Base-by-base conservation (phyloP, 2,797 vertebrate genomes). In the Sandelia bainsii region DNA sequence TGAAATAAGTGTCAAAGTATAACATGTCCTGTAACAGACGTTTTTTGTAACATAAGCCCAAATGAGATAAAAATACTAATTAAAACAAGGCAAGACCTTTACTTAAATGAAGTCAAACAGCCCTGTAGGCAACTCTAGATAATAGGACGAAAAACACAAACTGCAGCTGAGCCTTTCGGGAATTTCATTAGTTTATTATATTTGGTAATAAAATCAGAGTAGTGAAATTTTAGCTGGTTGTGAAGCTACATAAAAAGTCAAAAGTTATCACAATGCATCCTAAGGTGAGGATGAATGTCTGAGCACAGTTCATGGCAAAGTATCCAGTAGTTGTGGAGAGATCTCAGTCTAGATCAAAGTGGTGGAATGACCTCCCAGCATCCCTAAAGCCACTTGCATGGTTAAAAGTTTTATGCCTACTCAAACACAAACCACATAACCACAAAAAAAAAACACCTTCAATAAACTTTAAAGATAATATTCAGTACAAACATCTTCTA, bases 401-500 rank as follows among this genome's bases (percentile, higher is more conserved):
- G 59, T 14, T 19, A 42, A 12, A 51, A 13, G 59, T 65, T 1
- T 53, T 11, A 59, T 59, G 23, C 20, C 68, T 57, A 70, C 70
- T 50, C 50, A 9, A n/a, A n/a, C 58, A 76, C 57, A 20, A 77
- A 68, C 58, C 25, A 44, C 20, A 52, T 68, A 63, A 56, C 34
- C 3, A n/a, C 27, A 34, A 65, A 75, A 62, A 13, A 58, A 27
- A 69, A 67, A 66, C 53, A 75, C 72, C 16, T 76, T 62, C 9
- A 58, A 63, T 0, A 60, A 20, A 34, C 2, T 63, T 56, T 17
- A 53, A 48, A 54, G 32, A 75, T 69, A 49, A 16, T 23, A 48
- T n/a, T 75, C 19, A 50, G 34, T 50, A 3, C 54, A 58, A 77
- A 29, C 68, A 73, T 61, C 57, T 77, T 76, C 50, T 13, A 11